Conservation (phyloP, 30 jellyfish, hydroid and myxozoan genomes). For the Hydra vulgaris region DNA sequence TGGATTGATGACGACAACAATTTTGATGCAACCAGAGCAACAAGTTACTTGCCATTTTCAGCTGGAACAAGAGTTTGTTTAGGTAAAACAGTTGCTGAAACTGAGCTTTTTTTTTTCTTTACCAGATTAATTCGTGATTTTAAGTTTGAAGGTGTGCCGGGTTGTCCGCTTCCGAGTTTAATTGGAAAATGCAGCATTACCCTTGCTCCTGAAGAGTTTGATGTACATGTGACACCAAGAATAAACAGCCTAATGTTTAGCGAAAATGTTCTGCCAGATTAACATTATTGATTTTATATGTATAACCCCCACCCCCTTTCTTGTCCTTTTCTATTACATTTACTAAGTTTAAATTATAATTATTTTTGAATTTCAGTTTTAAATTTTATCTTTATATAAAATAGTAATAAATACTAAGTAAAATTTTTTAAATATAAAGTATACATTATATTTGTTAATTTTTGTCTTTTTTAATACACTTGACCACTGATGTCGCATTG, state of each 20-base stretch:
- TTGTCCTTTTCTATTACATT: too few species aligned
- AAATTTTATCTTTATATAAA: too few species aligned
- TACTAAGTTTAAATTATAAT: too few species aligned
- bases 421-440: too few species aligned
- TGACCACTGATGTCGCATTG: too few species aligned
- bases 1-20: slow-evolving; percentile 47
- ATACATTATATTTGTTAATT: too few species aligned
- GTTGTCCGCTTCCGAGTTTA: slow-evolving; percentile 36
- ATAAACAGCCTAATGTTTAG: background rate
- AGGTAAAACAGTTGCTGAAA: slow-evolving; percentile 48
- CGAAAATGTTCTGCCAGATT: too few species aligned
- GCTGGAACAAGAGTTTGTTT: slow-evolving; percentile 75
- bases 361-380: too few species aligned
- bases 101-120: slow-evolving; percentile 38
- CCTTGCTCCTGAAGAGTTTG: background rate
- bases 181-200: slow-evolving; percentile 28
- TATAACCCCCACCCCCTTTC: too few species aligned
- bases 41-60: slow-evolving; percentile 57
- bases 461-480: too few species aligned
- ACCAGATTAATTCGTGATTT: slow-evolving; percentile 35
- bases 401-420: too few species aligned
- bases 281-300: too few species aligned
- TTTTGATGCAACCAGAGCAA: slow-evolving; percentile 25
- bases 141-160: slow-evolving; percentile 27
- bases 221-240: background rate